Evolutionary conservation across 2,113 vertebrate genomes (phyloP), one percentile per base, ranked within the genome.

Genomic region (Bubo bubo): DNA sequence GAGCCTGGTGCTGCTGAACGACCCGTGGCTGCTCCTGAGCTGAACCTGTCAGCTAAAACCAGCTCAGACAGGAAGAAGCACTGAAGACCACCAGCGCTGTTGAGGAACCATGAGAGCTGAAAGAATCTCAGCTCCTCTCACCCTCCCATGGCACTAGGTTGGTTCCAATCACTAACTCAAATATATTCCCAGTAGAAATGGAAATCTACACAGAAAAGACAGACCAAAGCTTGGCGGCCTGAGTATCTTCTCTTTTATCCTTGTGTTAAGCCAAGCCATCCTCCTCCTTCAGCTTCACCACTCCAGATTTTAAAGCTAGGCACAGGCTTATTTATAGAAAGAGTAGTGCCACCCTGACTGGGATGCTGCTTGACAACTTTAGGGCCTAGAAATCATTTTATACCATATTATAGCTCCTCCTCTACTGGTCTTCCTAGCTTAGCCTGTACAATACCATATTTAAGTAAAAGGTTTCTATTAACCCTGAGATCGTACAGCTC

Each of bases 61-160:
- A 95, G 84, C 92, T 86, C 43, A 56, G 88, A 35, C 7, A 13
- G 71, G n/a, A 91, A 91, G 56, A 22, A 77, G 37, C 86, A 74
- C 53, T 24, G 53, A 50, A 23, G 1, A 8, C 0, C 67, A 73
- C 63, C 89, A 76, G 91, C n/a, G 24, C 82, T 88, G 87, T 3
- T 84, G 90, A 81, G 88, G 19, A 88, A 2, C 47, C 6, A 15
- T 0, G 1, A 0, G 3, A 86, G 55, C 9, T 37, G 32, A 17
- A 64, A 39, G 21, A 16, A 28, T 26, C 35, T 63, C 63, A 7
- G 59, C 47, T 58, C 37, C 70, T 55, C 41, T 49, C 43, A n/a
- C 8, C 50, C 19, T 79, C 43, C 39, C 45, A 3, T 3, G 7
- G 37, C n/a, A 21, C 35, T 60, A 28, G 6, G 14, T 10, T 52